These are phyloP conservation scores for Patiria miniata DNA, from an alignment of 35 echinoderm and acorn worm species.

Conservation along the genomic window DNA sequence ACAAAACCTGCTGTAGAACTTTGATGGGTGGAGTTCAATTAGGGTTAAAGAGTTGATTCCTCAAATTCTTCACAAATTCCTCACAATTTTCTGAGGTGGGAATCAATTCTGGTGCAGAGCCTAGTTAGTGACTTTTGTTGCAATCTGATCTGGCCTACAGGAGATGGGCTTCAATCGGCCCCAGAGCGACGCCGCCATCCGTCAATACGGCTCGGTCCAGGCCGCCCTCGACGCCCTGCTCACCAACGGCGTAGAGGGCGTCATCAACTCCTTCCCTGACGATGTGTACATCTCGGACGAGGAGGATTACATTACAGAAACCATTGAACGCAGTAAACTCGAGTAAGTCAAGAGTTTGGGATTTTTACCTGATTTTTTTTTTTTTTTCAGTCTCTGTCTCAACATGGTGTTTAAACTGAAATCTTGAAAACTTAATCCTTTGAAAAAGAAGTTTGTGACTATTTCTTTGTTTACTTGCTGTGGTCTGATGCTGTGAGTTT, in stretches of 20 bases:
- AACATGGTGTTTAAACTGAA: neutral
- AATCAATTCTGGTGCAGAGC: no score
- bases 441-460: neutral
- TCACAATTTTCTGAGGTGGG: no score
- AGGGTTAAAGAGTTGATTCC: no score
- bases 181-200: slow-evolving; percentile 86
- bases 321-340: slow-evolving; percentile 76
- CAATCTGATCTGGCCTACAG: slow-evolving; percentile 25
- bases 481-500: no score
- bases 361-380: no score
- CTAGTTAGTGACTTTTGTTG: no score
- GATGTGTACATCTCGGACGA: slow-evolving; percentile 98
- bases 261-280: slow-evolving; percentile 58
- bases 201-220: slow-evolving; percentile 75
- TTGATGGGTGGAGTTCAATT: no score
- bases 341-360: slow-evolving; percentile 68
- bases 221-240: slow-evolving; percentile 75
- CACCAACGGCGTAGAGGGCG: slow-evolving; percentile 43
- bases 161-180: slow-evolving; percentile 89
- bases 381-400: no score
- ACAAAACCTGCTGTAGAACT: no score
- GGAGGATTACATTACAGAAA: slow-evolving; percentile 90
- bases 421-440: neutral
- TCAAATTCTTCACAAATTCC: no score
- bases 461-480: no score